Percentiles rank a stretch among this genome's conserved stretches.
Conservation (phyloP, 2,888 invertebrate species). For the Dascillus cervinus region DNA sequence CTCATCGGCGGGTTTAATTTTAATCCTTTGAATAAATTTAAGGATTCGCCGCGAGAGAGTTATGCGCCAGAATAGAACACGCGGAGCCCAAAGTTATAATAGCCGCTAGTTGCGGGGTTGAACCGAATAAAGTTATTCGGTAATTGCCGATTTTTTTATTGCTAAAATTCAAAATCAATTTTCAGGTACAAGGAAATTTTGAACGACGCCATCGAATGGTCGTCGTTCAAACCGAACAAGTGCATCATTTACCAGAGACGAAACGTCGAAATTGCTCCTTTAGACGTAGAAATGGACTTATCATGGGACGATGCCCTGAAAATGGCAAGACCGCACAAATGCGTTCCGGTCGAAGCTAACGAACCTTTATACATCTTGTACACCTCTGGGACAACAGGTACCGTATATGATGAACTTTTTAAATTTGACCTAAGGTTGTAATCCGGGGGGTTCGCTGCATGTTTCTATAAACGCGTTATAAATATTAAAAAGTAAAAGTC, state of each 20-base stretch:
- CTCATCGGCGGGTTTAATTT: background rate
- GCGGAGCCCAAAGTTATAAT: conserved; percentile 83
- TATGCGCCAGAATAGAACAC: conserved; percentile 80
- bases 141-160: too few relatives aligned
- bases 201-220: conserved; percentile 70
- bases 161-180: conserved; percentile 2
- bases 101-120: conserved; percentile 85
- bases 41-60: conserved; percentile 86
- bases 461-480: too few relatives aligned
- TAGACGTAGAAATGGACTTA: conserved; percentile 61
- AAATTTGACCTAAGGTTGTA: too few relatives aligned
- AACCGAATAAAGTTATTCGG: conserved; percentile 76
- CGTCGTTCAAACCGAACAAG: conserved; percentile 62
- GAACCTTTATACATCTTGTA: conserved; percentile 88
- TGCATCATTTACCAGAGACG: conserved; percentile 79
- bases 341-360: conserved; percentile 80
- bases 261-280: conserved; percentile 54
- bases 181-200: conserved; percentile 69
- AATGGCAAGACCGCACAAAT: conserved; percentile 61
- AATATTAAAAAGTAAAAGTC: too few relatives aligned
- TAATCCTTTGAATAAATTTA: conserved; percentile 22
- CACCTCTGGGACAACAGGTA: conserved; percentile 82
- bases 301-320: conserved; percentile 69
- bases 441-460: too few relatives aligned
- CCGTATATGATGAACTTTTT: too few relatives aligned